Evolutionary conservation across 2,888 invertebrate genomes (phyloP), one percentile per base, ranked within the genome.

Genomic region (Synanthedon tipuliformis): DNA sequence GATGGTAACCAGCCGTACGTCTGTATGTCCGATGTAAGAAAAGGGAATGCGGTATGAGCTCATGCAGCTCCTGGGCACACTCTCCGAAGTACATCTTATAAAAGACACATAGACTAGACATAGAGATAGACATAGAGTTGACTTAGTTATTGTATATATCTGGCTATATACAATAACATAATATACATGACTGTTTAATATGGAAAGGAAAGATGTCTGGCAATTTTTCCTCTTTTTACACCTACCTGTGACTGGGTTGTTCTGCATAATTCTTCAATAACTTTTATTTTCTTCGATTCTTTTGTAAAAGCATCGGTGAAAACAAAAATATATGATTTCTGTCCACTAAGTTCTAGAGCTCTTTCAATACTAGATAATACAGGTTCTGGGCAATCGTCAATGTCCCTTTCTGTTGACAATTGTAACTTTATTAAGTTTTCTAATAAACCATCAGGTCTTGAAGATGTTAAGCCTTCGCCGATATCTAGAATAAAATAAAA

Each of bases 281-380:
- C 53, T 4, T 45, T 48, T 1, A 66, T 52, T 53, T 62, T 57
- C 3, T 53, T 52, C 3, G 52, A 40, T 50, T 75, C 73, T 12
- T 75, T 75, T 0, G 80, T 63, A 50, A 64, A 72, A 0, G 81
- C 81, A 51, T 83, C 80, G 0, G 82, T 82, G 52, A 82, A 79
- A 0, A 81, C 62, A 51, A 73, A 79, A 1, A 81, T 70, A 1
- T 63, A 61, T 0, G 81, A 80, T 3, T 62, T 61, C 0, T 61
- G 61, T 10, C 66, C 60, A 57, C 81, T 80, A 0, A 65, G 59
- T 50, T 62, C 56, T 0, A 81, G 55, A 0, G 72, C 79, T 52
- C 61, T 68, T 55, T 78, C 69, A 7, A 81, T 69, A 0, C 75
- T 81, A 3, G 73, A 61, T 7, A 82, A 54, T 0, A 78, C 71